A percentile compares a stretch with the other conserved stretches of the same genome.
Conservation (phyloP, 1,140 invertebrate species). For the Hyles vespertilio region DNA sequence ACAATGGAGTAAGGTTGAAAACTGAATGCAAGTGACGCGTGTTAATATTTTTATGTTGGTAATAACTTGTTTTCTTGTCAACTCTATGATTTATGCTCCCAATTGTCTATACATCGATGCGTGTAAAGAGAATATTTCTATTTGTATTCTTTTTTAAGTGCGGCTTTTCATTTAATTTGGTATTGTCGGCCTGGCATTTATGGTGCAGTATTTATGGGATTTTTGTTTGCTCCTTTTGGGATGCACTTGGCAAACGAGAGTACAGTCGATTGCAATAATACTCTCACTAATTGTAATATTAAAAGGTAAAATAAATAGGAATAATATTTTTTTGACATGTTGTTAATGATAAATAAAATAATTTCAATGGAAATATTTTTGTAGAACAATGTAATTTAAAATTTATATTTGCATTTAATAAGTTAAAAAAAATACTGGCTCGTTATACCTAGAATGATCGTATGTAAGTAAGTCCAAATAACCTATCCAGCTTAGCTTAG, state of each 20-base stretch:
- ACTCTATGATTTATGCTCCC: constrained; percentile 65
- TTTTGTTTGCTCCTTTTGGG: constrained; percentile 18
- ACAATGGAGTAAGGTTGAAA: constrained; percentile 18
- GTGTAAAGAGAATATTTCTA: constrained; percentile 67
- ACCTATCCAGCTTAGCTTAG: no score
- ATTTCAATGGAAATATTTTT: neutral
- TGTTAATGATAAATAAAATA: neutral
- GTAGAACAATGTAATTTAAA: neutral
- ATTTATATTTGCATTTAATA: no score
- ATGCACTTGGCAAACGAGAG: no score
- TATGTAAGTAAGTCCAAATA: no score
- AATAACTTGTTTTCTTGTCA: constrained; percentile 60
- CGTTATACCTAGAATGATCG: no score
- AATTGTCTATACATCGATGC: constrained; percentile 66
- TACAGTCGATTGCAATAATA: no score
- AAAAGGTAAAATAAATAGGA: no score
- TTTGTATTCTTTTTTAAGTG: constrained; percentile 45
- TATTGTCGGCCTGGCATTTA: constrained; percentile 62
- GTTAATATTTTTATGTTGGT: constrained; percentile 26
- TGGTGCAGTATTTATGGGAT: constrained; percentile 48
- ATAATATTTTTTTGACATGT: no score
- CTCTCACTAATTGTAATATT: no score
- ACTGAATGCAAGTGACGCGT: constrained; percentile 17
- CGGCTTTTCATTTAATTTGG: constrained; percentile 66
- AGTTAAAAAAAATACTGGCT: no score